A percentile compares a stretch with the other conserved stretches of the same genome.
Conservation (phyloP, 2,888 invertebrate genomes). For the Philaethria dido region DNA sequence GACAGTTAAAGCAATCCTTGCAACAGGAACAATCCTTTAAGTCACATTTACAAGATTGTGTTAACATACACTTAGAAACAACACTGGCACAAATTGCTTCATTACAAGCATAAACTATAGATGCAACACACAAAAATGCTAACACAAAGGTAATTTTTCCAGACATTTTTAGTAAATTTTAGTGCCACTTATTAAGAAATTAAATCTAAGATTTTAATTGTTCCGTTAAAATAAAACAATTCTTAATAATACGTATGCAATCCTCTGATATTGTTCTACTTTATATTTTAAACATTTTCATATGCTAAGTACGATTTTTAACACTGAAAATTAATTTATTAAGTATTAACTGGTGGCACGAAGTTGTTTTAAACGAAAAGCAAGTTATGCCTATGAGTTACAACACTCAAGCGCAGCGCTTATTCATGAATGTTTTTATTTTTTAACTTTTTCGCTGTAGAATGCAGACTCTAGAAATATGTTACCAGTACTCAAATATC, state of each 20-base stretch:
- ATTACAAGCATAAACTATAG: conserved; percentile 87
- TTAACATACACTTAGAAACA: conserved; percentile 98
- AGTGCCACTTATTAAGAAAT: neutral
- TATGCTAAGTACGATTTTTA: neutral
- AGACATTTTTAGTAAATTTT: conserved; percentile 58
- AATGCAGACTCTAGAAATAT: neutral
- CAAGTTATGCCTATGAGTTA: neutral
- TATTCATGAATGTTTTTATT: neutral
- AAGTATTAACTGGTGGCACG: neutral
- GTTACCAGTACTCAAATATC: conserved; percentile 2
- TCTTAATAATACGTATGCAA: neutral
- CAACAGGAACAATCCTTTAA: conserved; percentile 96
- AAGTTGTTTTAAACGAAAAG: neutral
- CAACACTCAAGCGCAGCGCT: conserved; percentile 4
- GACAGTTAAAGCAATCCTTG: conserved; percentile 95
- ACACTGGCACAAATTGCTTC: conserved; percentile 97
- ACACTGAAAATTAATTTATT: neutral
- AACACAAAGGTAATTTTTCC: conserved; percentile 63
- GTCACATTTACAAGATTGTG: conserved; percentile 98
- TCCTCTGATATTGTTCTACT: neutral
- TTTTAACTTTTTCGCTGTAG: neutral
- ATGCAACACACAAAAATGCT: conserved; percentile 65
- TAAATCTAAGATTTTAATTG: neutral
- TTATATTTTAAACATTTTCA: neutral
- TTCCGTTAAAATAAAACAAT: neutral